Conservation (phyloP, 92 coral and sea anemone species). For the Palythoa grandiflora region DNA sequence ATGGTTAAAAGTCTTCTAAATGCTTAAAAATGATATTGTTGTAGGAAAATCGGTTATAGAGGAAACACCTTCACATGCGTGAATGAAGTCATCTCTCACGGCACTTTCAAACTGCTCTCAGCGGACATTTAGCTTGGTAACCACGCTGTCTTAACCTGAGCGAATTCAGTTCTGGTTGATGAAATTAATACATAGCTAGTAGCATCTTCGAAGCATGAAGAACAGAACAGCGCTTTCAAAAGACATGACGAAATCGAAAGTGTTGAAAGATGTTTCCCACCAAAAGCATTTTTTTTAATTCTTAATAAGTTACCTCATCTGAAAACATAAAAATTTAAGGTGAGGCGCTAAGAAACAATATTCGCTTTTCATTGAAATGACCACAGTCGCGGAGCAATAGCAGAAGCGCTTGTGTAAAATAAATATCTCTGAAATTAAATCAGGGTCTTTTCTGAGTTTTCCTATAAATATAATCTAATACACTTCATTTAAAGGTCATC, state of each 20-base stretch:
- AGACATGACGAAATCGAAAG: neutral
- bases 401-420: constrained; percentile 38
- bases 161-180: neutral
- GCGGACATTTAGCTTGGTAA: constrained; percentile 32
- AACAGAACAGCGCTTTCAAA: constrained; percentile 3
- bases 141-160: neutral
- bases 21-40: neutral
- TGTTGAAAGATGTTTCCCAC: constrained; percentile 40
- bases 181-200: neutral
- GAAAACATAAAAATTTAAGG: constrained; percentile 21
- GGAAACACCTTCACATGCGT: constrained; percentile 8
- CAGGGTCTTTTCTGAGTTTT: constrained; percentile 46
- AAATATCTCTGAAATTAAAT: constrained; percentile 31
- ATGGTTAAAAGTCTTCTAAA: neutral
- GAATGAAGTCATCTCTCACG: neutral
- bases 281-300: constrained; percentile 22
- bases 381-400: constrained; percentile 23
- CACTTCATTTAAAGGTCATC: neutral
- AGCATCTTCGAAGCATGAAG: neutral
- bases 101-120: neutral
- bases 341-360: constrained; percentile 20
- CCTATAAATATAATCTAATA: neutral
- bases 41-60: neutral
- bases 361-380: constrained; percentile 45
- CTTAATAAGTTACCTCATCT: constrained; percentile 39